Evolutionary conservation across 2,113 vertebrate species (phyloP).

Genomic region (Pachycephala philippinensis): DNA sequence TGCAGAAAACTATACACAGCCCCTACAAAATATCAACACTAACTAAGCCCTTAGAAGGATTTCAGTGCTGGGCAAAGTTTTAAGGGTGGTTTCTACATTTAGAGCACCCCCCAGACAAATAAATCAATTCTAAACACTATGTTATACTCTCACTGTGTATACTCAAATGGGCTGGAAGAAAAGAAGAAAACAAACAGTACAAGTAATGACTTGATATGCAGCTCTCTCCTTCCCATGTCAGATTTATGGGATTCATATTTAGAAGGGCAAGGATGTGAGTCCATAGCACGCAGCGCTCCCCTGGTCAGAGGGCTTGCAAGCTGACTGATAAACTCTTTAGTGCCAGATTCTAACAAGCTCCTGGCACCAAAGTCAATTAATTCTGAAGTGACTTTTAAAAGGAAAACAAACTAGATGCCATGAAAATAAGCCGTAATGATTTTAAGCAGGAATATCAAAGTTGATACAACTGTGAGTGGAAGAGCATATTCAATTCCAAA

Average conservation of each 20-base stretch:
- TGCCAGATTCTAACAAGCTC: conserved; percentile 31
- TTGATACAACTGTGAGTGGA: neutral
- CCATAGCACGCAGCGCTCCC: neutral
- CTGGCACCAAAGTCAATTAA: conserved; percentile 35
- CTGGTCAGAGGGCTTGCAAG: neutral
- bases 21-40: neutral
- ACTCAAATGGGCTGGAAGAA: neutral
- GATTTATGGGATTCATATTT: neutral
- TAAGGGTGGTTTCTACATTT: neutral
- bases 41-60: conserved; percentile 1
- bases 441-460: conserved; percentile 16
- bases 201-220: neutral
- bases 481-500: neutral
- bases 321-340: neutral
- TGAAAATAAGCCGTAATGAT: conserved; percentile 31
- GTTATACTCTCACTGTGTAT: neutral
- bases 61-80: neutral
- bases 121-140: neutral
- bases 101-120: neutral
- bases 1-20: neutral
- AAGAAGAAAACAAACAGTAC: neutral
- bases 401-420: conserved; percentile 33
- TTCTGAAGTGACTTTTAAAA: conserved; percentile 23
- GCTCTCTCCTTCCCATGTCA: neutral
- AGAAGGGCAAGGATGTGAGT: neutral